Percentiles rank a stretch among this genome's conserved stretches.
These are phyloP conservation scores for Sarcophaga caerulescens DNA, from an alignment of 2,888 invertebrate species.

Conservation along the genomic window DNA sequence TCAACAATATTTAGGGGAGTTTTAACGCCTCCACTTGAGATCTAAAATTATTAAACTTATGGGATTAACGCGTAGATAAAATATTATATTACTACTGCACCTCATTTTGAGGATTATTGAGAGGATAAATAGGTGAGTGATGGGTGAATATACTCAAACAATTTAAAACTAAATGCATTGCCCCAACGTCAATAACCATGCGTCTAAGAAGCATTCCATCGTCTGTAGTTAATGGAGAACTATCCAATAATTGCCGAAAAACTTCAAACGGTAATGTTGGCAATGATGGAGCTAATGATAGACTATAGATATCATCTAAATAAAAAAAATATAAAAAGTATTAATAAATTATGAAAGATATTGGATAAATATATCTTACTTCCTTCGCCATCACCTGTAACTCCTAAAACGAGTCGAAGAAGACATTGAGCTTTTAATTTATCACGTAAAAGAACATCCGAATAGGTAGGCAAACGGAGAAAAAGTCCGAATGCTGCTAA, in stretches of 20 bases:
- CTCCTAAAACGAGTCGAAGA: conserved; percentile 92
- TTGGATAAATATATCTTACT: conserved; percentile 82
- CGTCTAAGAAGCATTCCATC: conserved; percentile 89
- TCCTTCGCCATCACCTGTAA: conserved; percentile 95
- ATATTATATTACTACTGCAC: conserved; percentile 58
- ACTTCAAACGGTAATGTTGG: conserved; percentile 83
- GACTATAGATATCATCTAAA: conserved; percentile 86
- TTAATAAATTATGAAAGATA: not conserved
- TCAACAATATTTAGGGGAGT: conserved; percentile 75
- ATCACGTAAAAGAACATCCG: conserved; percentile 92
- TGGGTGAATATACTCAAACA: conserved; percentile 95
- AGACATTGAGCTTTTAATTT: conserved; percentile 93
- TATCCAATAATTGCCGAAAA: conserved; percentile 88
- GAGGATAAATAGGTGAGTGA: conserved; percentile 84
- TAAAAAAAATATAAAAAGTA: conserved; percentile 10
- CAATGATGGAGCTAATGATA: conserved; percentile 85
- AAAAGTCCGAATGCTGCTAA: conserved; percentile 95
- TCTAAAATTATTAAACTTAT: conserved; percentile 4
- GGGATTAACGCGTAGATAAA: not conserved
- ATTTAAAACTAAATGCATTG: conserved; percentile 91
- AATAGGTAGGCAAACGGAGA: conserved; percentile 93
- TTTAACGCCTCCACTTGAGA: conserved; percentile 68
- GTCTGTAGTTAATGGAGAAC: conserved; percentile 88
- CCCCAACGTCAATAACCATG: conserved; percentile 91
- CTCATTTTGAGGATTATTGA: conserved; percentile 77